These are phyloP conservation scores for Labroides dimidiatus DNA, from an alignment of 2,797 vertebrate species.

Conservation along the genomic window DNA sequence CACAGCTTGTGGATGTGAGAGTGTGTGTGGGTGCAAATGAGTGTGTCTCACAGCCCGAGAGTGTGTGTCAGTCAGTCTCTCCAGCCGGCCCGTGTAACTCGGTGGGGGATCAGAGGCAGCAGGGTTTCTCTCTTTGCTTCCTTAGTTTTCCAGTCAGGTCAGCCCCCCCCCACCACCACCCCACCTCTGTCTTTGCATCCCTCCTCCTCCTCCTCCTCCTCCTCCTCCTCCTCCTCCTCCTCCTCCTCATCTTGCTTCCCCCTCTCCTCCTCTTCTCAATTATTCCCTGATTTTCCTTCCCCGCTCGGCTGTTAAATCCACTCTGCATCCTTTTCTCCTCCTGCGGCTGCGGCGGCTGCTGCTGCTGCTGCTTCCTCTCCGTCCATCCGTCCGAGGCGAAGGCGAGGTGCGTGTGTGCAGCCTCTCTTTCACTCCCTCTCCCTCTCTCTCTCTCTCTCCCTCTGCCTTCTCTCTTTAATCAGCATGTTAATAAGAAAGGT, in stretches of 20 bases:
- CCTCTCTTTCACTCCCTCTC: slow-evolving; percentile 63
- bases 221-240: slow-evolving; percentile 44
- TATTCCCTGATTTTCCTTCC: slow-evolving; percentile 62
- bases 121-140: slow-evolving; percentile 63
- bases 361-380: slow-evolving; percentile 64
- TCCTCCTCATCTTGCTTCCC: slow-evolving; percentile 55
- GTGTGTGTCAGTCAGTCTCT: slow-evolving; percentile 76
- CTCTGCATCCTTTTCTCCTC: slow-evolving; percentile 63
- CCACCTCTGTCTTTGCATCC: neutral
- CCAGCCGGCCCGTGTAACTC: slow-evolving; percentile 59
- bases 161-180: slow-evolving; percentile 43
- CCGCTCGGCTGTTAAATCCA: slow-evolving; percentile 72
- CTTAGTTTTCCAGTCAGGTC: slow-evolving; percentile 72
- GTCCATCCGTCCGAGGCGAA: slow-evolving; percentile 58
- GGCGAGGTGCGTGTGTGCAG: slow-evolving; percentile 61
- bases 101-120: slow-evolving; percentile 69
- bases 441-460: slow-evolving; percentile 67
- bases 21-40: slow-evolving; percentile 60
- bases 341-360: slow-evolving; percentile 30
- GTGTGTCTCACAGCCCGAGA: slow-evolving; percentile 72
- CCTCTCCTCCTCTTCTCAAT: slow-evolving; percentile 65
- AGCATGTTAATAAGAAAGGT: slow-evolving; percentile 87
- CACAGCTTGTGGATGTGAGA: slow-evolving; percentile 18
- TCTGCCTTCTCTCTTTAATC: slow-evolving; percentile 83
- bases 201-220: neutral